Evolutionary conservation across 2,888 invertebrate genomes (phyloP), one percentile per base, ranked within the genome.

Genomic region (Deilephila elpenor): DNA sequence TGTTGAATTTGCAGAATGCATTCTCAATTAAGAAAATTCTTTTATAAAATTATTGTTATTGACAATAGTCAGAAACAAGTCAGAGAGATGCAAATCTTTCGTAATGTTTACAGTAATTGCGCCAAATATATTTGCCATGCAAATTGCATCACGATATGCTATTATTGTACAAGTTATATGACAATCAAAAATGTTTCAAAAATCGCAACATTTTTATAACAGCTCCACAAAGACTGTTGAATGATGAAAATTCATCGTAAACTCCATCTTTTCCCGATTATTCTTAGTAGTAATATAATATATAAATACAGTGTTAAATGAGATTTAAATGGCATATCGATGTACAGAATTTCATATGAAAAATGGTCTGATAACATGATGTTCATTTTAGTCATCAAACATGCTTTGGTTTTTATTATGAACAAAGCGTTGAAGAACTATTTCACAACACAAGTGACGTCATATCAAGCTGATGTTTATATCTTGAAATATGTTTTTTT

Each of bases 41-140:
- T 20, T 64, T 14, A 20, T 11, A 44, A 32, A 44, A 64, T 20
- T 14, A 44, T n/a, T 64, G 44, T 44, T 4, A 8, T 44, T 64
- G 64, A 64, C 44, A 44, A 64, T 37, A 64, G 37, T 64, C 64
- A 14, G 37, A 37, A 34, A 4, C 14, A 25, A 62, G 32, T n/a
- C 20, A 20, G 37, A 20, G 37, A 20, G 44, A 37, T 20, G 11
- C 44, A 64, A 37, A 64, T 37, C n/a, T 37, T 37, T 20, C 20
- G 7, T 20, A 11, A 44, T 64, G 64, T 64, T 64, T 44, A 44
- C 64, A 64, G 14, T 64, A 64, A 64, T 64, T 37, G 64, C 20
- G 64, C 44, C 64, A 64, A 64, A 64, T 14, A 44, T 62, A 64
- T 44, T 34, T 44, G 44, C 44, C 11, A 37, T 64, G 3, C 20